Percentiles rank a stretch among this genome's conserved stretches.
These are phyloP conservation scores for Rotaria socialis DNA, from an alignment of 2,888 invertebrate genomes.

Conservation along the genomic window DNA sequence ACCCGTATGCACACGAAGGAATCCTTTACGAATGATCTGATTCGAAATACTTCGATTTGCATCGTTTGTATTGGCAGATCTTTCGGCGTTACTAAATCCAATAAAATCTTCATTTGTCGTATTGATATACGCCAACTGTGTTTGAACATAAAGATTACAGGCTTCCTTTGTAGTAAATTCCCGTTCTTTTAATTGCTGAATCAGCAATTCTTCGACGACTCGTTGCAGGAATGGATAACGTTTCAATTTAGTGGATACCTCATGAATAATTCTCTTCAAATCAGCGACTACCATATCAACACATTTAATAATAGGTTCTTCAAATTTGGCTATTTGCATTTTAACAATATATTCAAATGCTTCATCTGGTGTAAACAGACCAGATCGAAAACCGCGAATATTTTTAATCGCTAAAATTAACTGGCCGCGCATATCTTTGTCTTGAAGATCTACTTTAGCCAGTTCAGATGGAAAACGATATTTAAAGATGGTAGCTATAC, in stretches of 20 bases:
- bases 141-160: constrained; percentile 76
- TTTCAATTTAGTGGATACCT: constrained; percentile 91
- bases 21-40: constrained; percentile 83
- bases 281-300: constrained; percentile 94
- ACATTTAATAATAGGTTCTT: constrained; percentile 94
- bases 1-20: constrained; percentile 91
- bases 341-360: constrained; percentile 99
- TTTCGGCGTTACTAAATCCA: constrained; percentile 72
- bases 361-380: constrained; percentile 98
- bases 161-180: constrained; percentile 95
- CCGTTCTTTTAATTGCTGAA: constrained; percentile 82
- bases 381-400: constrained; percentile 78
- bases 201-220: constrained; percentile 94
- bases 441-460: constrained; percentile 81
- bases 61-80: constrained; percentile 81
- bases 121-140: constrained; percentile 60
- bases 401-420: constrained; percentile 98
- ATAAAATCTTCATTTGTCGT: constrained; percentile 61
- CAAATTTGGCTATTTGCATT: constrained; percentile 88
- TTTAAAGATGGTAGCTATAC: constrained; percentile 96
- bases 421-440: constrained; percentile 91
- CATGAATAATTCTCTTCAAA: constrained; percentile 86
- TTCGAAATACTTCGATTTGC: constrained; percentile 86
- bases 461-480: constrained; percentile 98
- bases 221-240: constrained; percentile 94